Evolutionary conservation across 2,888 invertebrate genomes (phyloP), one percentile per base, ranked within the genome.

Genomic region (Meganola albula): DNA sequence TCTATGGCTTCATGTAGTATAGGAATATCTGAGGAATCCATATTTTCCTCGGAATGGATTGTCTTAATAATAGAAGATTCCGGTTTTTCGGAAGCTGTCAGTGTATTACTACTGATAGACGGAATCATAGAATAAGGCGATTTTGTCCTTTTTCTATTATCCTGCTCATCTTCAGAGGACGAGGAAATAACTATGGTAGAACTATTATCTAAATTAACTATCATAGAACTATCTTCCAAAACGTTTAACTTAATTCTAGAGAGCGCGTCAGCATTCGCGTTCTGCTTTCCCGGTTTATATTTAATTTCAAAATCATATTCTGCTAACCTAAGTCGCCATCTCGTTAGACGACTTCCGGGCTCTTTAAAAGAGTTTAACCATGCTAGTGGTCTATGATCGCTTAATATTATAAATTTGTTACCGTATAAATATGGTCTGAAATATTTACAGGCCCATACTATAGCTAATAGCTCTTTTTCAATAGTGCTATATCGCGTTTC

Each of bases 391-490:
- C 36, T 31, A 21, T 36, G 36, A 11, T 36, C 36, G 0, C 12
- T 36, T 2, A 8, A 23, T 1, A 36, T 31, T 1, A 6, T 22
- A 13, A 35, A 31, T 8, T 26, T 35, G 1, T 31, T 31, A 8
- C 31, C 36, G 10, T 34, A 34, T 5, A 34, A 10, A 10, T 33
- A 33, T 2, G 34, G 34, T 13, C 28, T 16, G 5, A 31, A 31
- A 13, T 36, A 24, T 27, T 36, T 31, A 5, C 12, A 10, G 4
- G 36, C 36, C 36, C 36, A 36, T 9, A 37, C 12, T 5, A 37
- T 24, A 8, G 31, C 31, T 10, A 31, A 16, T 2, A 37, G 8
- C 7, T 37, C 31, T n/a, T 21, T 27, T 24, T 34, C 24, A 1
- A 33, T 33, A 2, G 37, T 18, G 2, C 30, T 31, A 6, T 34